Evolutionary conservation across 2,797 vertebrate species (phyloP).

Genomic region (Hydrophis major): DNA sequence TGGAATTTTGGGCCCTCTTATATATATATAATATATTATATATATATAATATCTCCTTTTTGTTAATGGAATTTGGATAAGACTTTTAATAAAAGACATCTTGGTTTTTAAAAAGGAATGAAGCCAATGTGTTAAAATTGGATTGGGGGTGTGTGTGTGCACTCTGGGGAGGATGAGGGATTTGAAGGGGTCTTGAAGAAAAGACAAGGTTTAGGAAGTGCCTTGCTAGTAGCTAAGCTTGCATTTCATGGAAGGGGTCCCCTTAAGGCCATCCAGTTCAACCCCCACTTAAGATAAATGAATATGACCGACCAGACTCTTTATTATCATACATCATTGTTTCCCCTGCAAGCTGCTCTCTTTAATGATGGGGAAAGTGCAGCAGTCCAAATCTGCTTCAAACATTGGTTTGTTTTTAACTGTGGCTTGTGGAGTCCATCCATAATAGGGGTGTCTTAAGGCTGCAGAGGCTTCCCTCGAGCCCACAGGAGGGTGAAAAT

Average conservation of each 20-base stretch:
- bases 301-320: not conserved
- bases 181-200: not conserved
- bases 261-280: not conserved
- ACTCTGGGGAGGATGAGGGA: too few relatives aligned
- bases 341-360: not conserved
- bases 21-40: constrained; percentile 44
- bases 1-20: constrained; percentile 56
- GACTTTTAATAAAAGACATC: constrained; percentile 68
- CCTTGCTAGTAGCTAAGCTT: not conserved
- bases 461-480: too few relatives aligned
- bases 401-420: not conserved
- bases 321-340: not conserved
- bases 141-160: too few relatives aligned
- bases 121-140: not conserved
- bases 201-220: not conserved
- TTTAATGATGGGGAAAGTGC: not conserved
- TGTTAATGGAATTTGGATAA: constrained; percentile 69
- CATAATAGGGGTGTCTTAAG: not conserved
- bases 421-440: not conserved
- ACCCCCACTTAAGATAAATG: not conserved
- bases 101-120: constrained; percentile 60
- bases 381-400: not conserved
- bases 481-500: too few relatives aligned
- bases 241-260: not conserved
- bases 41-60: constrained; percentile 45